Conservation (phyloP, 2,888 invertebrate species). For the Rotaria magnacalcarata region DNA sequence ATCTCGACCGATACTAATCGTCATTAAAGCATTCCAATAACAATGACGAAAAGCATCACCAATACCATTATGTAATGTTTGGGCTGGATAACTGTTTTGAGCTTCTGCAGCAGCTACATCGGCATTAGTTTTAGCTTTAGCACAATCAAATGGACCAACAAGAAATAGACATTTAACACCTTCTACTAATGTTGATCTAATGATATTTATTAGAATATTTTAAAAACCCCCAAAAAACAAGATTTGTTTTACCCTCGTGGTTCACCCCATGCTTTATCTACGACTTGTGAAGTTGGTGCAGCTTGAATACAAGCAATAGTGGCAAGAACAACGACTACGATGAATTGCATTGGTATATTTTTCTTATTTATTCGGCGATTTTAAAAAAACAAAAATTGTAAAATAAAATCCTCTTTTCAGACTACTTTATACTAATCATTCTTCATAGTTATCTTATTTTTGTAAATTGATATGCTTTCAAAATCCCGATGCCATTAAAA, state of each 20-base stretch:
- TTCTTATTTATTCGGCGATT: background rate
- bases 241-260: background rate
- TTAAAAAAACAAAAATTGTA: background rate
- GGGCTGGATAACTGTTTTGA: background rate
- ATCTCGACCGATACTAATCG: background rate
- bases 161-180: background rate
- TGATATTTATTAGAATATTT: background rate
- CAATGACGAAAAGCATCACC: constrained; percentile 34
- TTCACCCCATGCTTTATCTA: background rate
- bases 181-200: background rate
- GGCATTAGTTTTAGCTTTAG: constrained; percentile 6
- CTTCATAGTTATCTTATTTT: background rate
- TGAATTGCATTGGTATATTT: background rate
- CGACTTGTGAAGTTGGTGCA: background rate
- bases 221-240: background rate
- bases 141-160: constrained; percentile 14
- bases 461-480: background rate
- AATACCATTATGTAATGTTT: constrained; percentile 30
- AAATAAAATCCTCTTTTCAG: background rate
- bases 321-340: background rate
- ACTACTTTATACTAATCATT: background rate
- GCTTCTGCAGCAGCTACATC: background rate
- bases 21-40: constrained; percentile 30
- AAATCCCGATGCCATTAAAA: background rate
- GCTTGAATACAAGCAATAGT: background rate